phyloP scores from a whole-genome alignment of 2,888 invertebrate species.

The Petrolisthes cinctipes region DNA sequence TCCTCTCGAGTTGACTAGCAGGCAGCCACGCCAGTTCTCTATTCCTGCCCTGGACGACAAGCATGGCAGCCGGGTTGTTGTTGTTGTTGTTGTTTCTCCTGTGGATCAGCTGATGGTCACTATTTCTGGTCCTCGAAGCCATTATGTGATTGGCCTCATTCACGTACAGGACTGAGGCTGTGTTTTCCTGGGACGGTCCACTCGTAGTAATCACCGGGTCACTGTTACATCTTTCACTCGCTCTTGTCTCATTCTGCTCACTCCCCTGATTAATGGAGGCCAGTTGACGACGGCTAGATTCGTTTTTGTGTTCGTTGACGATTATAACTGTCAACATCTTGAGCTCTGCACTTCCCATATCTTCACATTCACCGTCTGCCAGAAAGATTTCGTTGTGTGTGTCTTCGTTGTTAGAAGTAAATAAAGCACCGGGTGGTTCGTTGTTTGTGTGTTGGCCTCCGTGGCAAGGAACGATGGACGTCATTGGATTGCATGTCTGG shows the following conservation, averaged over 20 bases:
- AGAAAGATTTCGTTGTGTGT: constrained; percentile 5
- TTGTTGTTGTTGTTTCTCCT: too few relatives aligned
- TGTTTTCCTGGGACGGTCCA: not conserved
- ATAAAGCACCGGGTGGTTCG: not conserved
- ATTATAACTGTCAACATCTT: constrained; percentile 4
- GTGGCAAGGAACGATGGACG: too few relatives aligned
- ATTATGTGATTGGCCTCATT: constrained; percentile 11
- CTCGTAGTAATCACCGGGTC: not conserved
- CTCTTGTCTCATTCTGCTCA: not conserved
- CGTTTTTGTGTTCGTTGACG: constrained; percentile 14
- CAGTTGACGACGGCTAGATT: too few relatives aligned
- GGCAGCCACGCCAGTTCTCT: not conserved
- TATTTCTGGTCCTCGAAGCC: not conserved
- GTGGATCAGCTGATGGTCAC: not conserved
- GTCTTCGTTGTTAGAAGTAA: not conserved
- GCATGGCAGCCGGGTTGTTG: not conserved
- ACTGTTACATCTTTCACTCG: not conserved
- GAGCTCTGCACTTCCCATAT: not conserved
- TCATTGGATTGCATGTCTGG: not conserved
- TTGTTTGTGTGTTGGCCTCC: too few relatives aligned
- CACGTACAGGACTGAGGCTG: not conserved
- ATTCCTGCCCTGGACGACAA: not conserved
- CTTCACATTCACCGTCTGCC: not conserved
- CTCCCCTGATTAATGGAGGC: too few relatives aligned
- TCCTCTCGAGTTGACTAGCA: not conserved